These are phyloP conservation scores for Alca torda DNA, from an alignment of 2,797 vertebrate genomes.

Conservation along the genomic window DNA sequence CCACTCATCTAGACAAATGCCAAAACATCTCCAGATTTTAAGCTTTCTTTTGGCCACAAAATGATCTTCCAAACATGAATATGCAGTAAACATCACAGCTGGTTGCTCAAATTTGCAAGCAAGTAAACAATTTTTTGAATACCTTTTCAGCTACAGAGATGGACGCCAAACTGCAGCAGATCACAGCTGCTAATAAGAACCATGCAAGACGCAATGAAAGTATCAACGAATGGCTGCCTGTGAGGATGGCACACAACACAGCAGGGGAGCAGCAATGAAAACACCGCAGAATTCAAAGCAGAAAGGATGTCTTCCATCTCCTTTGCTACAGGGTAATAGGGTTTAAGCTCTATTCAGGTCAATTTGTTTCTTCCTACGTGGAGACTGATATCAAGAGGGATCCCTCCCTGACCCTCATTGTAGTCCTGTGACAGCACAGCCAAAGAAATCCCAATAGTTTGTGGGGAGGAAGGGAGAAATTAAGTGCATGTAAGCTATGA, in stretches of 20 bases:
- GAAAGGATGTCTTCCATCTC: neutral
- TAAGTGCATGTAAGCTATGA: neutral
- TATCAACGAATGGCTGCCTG: neutral
- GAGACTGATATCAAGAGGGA: neutral
- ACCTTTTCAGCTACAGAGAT: neutral
- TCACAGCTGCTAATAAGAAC: neutral
- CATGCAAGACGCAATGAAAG: accelerated
- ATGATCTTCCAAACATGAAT: neutral
- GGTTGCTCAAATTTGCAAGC: neutral
- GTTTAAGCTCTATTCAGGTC: neutral
- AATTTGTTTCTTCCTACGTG: neutral
- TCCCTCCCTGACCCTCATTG: neutral
- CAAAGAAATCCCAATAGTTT: neutral
- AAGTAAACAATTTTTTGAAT: neutral
- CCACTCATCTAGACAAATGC: neutral
- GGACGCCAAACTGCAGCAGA: neutral
- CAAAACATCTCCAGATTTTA: neutral
- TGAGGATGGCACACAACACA: accelerated
- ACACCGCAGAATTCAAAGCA: neutral
- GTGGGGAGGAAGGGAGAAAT: neutral
- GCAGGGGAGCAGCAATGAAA: neutral
- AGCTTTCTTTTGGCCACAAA: constrained; percentile 2
- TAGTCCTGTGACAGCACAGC: neutral
- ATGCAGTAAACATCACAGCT: neutral
- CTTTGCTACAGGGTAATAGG: neutral